A percentile compares a stretch with the other conserved stretches of the same genome.
Conservation (phyloP, 2,888 invertebrate genomes). For the Adelognathus sp. region DNA sequence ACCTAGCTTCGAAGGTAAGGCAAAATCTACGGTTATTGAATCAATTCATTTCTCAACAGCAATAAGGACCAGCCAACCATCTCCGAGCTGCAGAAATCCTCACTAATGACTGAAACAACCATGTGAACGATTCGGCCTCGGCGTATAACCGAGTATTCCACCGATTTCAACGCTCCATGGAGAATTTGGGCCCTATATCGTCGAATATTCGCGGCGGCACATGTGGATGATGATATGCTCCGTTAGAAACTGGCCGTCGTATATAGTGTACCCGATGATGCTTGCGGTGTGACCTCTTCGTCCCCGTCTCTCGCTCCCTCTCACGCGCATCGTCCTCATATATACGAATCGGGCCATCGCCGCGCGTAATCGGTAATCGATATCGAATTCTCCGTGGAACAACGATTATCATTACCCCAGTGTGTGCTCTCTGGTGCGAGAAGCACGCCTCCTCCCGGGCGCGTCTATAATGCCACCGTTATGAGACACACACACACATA, state of each 20-base stretch:
- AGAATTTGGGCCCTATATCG: neutral
- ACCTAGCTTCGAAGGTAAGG: no score
- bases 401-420: conserved; percentile 64
- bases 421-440: conserved; percentile 35
- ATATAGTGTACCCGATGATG: conserved; percentile 45
- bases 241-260: conserved; percentile 37
- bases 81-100: no score
- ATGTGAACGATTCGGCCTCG: neutral
- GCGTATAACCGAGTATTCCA: neutral
- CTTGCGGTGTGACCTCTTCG: conserved; percentile 45
- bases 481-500: conserved; percentile 24
- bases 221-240: conserved; percentile 12
- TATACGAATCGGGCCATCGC: conserved; percentile 59
- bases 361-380: conserved; percentile 65
- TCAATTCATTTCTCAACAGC: no score
- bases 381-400: conserved; percentile 65
- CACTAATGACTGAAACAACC: neutral
- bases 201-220: conserved; percentile 32
- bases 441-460: neutral
- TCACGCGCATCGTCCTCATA: neutral
- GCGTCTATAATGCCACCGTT: conserved; percentile 5
- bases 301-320: neutral
- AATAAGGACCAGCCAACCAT: no score
- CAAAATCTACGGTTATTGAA: no score
- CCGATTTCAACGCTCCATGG: neutral